phyloP scores from a whole-genome alignment of 2,113 vertebrate genomes.

The Vanacampus margaritifer region DNA sequence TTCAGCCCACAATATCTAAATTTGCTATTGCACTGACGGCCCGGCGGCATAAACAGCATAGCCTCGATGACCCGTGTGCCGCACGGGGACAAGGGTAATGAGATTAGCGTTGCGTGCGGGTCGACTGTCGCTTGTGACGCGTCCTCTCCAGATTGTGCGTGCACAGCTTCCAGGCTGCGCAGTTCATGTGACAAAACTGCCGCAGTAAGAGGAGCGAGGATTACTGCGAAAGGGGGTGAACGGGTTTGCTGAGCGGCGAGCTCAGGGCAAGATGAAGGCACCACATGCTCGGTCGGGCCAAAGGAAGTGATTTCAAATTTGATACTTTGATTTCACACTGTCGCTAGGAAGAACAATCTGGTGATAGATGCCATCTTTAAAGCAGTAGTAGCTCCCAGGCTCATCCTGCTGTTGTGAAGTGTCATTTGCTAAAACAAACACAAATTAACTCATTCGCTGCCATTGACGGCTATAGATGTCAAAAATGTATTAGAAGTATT shows the following conservation, averaged over 20 bases:
- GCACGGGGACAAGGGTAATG: conserved; percentile 65
- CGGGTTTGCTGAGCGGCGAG: conserved; percentile 41
- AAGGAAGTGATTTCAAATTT: conserved; percentile 30
- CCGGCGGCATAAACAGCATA: conserved; percentile 22
- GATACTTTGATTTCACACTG: neutral
- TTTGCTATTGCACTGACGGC: conserved; percentile 33
- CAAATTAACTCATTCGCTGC: no score
- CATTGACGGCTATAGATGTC: no score
- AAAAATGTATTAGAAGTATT: no score
- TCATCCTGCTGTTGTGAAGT: neutral
- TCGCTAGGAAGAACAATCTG: neutral
- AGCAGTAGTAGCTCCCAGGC: neutral
- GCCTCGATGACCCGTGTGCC: conserved; percentile 54
- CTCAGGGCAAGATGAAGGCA: conserved; percentile 32
- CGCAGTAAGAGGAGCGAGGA: conserved; percentile 51
- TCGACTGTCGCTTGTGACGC: conserved; percentile 57
- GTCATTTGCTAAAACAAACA: neutral
- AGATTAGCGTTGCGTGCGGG: conserved; percentile 61
- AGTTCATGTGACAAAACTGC: conserved; percentile 63
- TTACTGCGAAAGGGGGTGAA: conserved; percentile 56
- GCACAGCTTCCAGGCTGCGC: conserved; percentile 34
- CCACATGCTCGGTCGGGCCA: conserved; percentile 13
- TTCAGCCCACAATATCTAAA: conserved; percentile 26
- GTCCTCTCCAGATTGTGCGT: conserved; percentile 48
- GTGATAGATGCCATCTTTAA: neutral